phyloP scores from a whole-genome alignment of 2,888 invertebrate species.

The Cheilosia scutellata region DNA sequence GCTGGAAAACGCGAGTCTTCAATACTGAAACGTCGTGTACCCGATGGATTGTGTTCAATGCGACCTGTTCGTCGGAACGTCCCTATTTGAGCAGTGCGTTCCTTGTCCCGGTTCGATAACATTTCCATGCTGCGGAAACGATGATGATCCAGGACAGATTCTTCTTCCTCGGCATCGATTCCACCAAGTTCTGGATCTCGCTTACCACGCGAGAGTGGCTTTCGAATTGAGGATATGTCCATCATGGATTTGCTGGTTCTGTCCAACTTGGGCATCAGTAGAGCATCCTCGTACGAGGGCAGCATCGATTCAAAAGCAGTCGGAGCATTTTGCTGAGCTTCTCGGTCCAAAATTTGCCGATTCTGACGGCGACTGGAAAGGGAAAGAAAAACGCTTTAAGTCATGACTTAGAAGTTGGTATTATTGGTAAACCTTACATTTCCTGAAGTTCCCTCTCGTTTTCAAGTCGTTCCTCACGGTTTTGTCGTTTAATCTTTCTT shows the following conservation, averaged over 20 bases:
- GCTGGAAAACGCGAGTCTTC: conserved; percentile 82
- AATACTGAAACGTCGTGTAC: conserved; percentile 81
- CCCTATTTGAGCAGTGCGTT: conserved; percentile 80
- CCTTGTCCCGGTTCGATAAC: conserved; percentile 81
- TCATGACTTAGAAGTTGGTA: background rate
- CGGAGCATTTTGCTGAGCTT: conserved; percentile 87
- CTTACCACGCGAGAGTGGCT: conserved; percentile 77
- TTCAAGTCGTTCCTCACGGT: conserved; percentile 84
- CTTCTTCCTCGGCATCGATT: conserved; percentile 76
- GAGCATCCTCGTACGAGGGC: conserved; percentile 91
- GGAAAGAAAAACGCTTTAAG: background rate
- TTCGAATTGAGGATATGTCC: conserved; percentile 82
- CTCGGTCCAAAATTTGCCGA: conserved; percentile 85
- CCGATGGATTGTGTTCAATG: conserved; percentile 80
- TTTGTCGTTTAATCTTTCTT: conserved; percentile 84
- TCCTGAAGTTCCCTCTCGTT: conserved; percentile 83
- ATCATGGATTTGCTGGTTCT: conserved; percentile 86
- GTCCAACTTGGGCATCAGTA: conserved; percentile 89
- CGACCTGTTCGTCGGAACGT: conserved; percentile 79
- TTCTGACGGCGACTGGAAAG: conserved; percentile 84
- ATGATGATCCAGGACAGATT: conserved; percentile 79
- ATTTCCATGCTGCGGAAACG: conserved; percentile 83
- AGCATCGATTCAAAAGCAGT: conserved; percentile 88
- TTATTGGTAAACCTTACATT: conserved; percentile 79
- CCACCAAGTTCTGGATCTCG: conserved; percentile 77